A percentile compares a stretch with the other conserved stretches of the same genome.
Evolutionary conservation across 1,140 invertebrate species (phyloP).

Genomic region (Hyles euphorbiae): DNA sequence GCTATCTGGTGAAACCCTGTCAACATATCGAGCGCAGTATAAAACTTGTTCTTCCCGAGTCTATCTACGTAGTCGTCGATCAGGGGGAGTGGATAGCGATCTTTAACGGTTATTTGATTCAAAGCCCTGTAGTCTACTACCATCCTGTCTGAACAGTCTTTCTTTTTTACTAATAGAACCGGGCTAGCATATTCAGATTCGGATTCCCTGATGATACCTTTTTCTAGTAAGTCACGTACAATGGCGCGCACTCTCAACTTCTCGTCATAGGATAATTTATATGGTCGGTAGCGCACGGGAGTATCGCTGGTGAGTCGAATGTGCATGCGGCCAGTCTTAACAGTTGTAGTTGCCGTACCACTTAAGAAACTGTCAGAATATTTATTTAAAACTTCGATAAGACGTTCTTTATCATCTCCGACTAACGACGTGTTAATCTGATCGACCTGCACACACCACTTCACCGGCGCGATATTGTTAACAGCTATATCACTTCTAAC

Average conservation of each 20-base stretch:
- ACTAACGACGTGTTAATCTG: slow-evolving; percentile 12
- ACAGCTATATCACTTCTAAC: neutral
- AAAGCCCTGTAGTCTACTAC: slow-evolving; percentile 3
- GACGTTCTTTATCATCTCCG: neutral
- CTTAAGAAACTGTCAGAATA: slow-evolving; percentile 23
- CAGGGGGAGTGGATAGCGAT: neutral
- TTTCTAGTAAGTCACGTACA: slow-evolving; percentile 26
- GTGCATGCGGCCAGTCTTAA: slow-evolving; percentile 18
- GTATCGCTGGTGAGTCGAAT: slow-evolving; percentile 19
- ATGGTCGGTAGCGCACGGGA: slow-evolving; percentile 25
- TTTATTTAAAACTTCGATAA: slow-evolving; percentile 5
- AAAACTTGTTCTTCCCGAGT: neutral
- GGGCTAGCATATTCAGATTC: slow-evolving; percentile 44
- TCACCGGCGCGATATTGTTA: too few relatives aligned
- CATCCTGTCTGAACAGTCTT: neutral
- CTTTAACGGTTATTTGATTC: slow-evolving; percentile 1
- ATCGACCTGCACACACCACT: neutral
- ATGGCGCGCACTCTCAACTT: slow-evolving; percentile 25
- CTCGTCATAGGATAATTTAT: slow-evolving; percentile 25
- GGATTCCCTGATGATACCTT: slow-evolving; percentile 33
- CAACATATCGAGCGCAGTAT: slow-evolving; percentile 62
- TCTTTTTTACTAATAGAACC: slow-evolving; percentile 49
- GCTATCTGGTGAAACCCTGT: slow-evolving; percentile 54
- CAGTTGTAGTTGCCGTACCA: slow-evolving; percentile 28
- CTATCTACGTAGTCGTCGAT: neutral